Conservation (phyloP, 92 coral and sea anemone genomes). For the Diadumene lineata region DNA sequence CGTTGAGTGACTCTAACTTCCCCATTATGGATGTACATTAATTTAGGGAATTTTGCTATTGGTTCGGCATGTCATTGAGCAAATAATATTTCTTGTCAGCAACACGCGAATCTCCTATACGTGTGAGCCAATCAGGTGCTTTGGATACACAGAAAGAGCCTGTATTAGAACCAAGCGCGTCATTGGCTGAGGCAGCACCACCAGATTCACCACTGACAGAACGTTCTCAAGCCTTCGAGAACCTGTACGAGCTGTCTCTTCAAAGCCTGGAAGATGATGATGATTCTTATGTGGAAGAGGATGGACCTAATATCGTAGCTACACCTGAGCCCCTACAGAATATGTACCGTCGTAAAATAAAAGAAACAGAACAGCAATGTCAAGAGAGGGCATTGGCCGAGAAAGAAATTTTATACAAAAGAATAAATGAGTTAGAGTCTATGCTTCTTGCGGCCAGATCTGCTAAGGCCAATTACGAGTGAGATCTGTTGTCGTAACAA, state of each 20-base stretch:
- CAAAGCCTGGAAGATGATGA: conserved; percentile 18
- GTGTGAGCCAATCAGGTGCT: conserved; percentile 73
- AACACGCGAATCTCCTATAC: conserved; percentile 30
- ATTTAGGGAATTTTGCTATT: no score
- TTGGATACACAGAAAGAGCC: conserved; percentile 59
- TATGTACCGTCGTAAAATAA: conserved; percentile 51
- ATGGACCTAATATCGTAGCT: conserved; percentile 14
- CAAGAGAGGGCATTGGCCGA: conserved; percentile 47
- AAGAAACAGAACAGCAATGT: conserved; percentile 55
- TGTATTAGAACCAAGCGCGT: neutral
- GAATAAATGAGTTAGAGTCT: conserved; percentile 67
- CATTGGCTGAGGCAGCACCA: conserved; percentile 2
- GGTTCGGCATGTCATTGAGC: no score
- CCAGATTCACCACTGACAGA: conserved; percentile 14
- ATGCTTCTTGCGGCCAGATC: conserved; percentile 39
- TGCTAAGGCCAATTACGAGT: no score
- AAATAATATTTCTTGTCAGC: neutral
- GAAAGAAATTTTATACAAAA: conserved; percentile 41
- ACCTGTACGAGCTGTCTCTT: conserved; percentile 24
- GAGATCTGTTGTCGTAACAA: neutral
- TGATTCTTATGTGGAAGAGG: neutral
- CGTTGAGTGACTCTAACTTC: no score
- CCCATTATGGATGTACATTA: no score
- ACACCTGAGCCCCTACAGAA: conserved; percentile 34
- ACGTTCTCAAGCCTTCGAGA: conserved; percentile 27